Evolutionary conservation across 2,797 vertebrate genomes (phyloP).

Genomic region (Coccyzus lansbergi): DNA sequence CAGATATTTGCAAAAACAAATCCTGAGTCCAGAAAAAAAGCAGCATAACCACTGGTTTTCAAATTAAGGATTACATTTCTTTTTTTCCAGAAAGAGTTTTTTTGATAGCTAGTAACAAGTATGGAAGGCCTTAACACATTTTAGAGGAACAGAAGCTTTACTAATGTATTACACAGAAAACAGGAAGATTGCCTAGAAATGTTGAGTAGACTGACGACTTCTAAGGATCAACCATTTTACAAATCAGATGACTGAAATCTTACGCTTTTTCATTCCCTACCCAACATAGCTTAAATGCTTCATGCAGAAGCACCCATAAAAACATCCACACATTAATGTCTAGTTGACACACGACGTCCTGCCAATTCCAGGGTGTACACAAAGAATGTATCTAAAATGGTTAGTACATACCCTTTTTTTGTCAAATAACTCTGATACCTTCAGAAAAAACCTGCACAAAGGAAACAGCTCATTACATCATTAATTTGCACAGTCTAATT

Average conservation of each 20-base stretch:
- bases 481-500: neutral
- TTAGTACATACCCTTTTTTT: slow-evolving; percentile 91
- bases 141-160: neutral
- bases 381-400: neutral
- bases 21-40: neutral
- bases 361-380: neutral
- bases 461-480: slow-evolving; percentile 51
- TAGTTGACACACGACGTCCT: neutral
- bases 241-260: neutral
- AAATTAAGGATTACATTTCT: neutral
- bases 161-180: neutral
- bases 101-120: neutral
- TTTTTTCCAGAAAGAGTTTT: neutral
- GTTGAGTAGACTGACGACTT: neutral
- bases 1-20: neutral
- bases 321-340: neutral
- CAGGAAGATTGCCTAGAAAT: neutral
- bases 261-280: neutral
- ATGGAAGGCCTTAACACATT: neutral
- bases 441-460: slow-evolving; percentile 91
- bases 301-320: neutral
- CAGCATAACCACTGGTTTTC: neutral
- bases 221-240: neutral
- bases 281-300: neutral
- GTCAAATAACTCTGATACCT: slow-evolving; percentile 97